phyloP scores from a whole-genome alignment of 2,797 vertebrate genomes.

The Mareca penelope region DNA sequence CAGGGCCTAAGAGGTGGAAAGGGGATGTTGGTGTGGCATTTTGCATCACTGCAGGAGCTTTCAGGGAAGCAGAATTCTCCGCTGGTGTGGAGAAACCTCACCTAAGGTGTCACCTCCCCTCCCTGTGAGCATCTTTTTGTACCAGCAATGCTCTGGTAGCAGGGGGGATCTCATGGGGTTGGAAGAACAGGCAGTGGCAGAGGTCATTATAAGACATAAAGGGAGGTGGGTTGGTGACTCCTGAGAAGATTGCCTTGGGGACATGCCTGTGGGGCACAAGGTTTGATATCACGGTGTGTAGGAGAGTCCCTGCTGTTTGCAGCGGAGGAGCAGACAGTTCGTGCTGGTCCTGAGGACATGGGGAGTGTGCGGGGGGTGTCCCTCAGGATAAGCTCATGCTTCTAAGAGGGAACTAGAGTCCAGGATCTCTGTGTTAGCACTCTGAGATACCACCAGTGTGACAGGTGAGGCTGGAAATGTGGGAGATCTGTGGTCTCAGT shows the following conservation, averaged over 20 bases:
- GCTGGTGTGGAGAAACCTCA: background rate
- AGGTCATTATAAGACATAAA: background rate
- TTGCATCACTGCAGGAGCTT: background rate
- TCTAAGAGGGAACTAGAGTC: background rate
- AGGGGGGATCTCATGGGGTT: fast-evolving
- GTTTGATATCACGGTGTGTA: background rate
- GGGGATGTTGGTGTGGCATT: background rate
- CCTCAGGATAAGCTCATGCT: background rate
- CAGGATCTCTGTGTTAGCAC: background rate
- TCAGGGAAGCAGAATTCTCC: background rate
- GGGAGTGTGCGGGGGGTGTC: background rate
- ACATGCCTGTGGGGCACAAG: background rate
- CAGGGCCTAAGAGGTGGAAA: background rate
- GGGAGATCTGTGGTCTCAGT: background rate
- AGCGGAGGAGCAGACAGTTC: background rate
- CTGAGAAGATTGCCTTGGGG: background rate
- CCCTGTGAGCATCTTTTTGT: background rate
- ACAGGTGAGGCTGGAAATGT: background rate
- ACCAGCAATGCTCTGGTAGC: background rate
- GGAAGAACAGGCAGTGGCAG: background rate
- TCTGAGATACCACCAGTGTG: background rate
- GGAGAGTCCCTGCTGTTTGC: background rate
- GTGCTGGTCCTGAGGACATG: background rate
- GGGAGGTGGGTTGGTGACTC: background rate
- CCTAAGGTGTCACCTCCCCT: background rate